Base-by-base conservation (phyloP, 2,797 vertebrate genomes). In the Eospalax fontanierii region DNA sequence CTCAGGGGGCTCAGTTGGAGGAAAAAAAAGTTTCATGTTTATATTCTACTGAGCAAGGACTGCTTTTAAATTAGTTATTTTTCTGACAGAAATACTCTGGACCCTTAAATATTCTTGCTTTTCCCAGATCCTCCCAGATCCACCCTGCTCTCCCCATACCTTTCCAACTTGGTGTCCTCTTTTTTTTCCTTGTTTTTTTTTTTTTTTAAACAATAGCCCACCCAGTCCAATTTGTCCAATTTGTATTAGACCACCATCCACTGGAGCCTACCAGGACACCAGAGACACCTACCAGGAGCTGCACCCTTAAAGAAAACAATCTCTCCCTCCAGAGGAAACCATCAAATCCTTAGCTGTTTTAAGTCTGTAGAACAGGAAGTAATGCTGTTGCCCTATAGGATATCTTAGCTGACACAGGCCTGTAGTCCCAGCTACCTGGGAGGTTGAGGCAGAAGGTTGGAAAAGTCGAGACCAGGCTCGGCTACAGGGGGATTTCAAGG, bases 11-110 rank as follows among this genome's bases (percentile, higher is more conserved):
- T 89, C 85, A 78, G 87, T 84, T 14, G 54, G 40, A 87, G 66
- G 54, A 87, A 89, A 89, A 90, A 94, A 74, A 26, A 30, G 14
- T 65, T 92, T 93, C 87, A 35, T 92, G 16, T 90, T 91, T 84
- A 78, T 83, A 24, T 66, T 21, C 19, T 74, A 8, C 26, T 33
- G n/a, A 57, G 40, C 30, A 35, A 86, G 90, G 46, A 61, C 50
- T 80, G 22, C 26, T 86, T 80, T 59, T 54, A 89, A 95, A 63
- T 10, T 75, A 71, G 43, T 68, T 71, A 40, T 54, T 86, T 95
- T 95, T 92, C 61, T 79, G 14, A 54, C 43, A 90, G 38, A 84
- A 95, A 92, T 79, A 14, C 8, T 91, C 46, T 86, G 30, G 78
- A 6, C 7, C n/a, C 9, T 86, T 88, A 73, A 71, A 96, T n/a